Evolutionary conservation across 2,888 invertebrate species (phyloP).

Genomic region (Sylvicola cinctus): DNA sequence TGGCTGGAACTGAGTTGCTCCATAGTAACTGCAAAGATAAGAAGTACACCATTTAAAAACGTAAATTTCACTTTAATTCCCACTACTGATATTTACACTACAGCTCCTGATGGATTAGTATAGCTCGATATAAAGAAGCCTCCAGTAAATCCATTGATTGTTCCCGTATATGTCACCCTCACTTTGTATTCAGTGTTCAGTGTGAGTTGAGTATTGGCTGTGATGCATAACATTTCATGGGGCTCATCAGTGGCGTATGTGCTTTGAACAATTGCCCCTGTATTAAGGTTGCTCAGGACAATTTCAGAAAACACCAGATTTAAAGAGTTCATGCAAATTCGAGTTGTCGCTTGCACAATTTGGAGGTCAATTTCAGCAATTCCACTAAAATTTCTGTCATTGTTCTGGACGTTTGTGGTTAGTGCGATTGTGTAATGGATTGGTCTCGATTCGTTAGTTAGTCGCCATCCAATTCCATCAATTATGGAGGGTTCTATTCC

Average conservation of each 20-base stretch:
- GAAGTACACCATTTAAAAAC: background rate
- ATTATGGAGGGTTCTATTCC: background rate
- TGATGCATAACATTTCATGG: background rate
- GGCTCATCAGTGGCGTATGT: too few species aligned
- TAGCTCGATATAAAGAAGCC: background rate
- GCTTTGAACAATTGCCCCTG: too few species aligned
- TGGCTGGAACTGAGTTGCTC: constrained; percentile 47
- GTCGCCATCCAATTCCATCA: background rate
- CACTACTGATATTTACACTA: too few species aligned
- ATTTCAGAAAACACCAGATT: background rate
- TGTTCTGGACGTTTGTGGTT: background rate
- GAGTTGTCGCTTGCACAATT: background rate
- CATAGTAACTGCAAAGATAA: constrained; percentile 21
- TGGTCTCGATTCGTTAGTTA: background rate
- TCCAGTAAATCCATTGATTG: background rate
- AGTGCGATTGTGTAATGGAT: background rate
- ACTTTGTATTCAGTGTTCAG: background rate
- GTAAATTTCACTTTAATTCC: too few species aligned
- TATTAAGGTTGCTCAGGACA: too few species aligned
- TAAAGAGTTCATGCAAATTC: background rate
- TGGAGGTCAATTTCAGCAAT: background rate
- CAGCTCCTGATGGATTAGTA: background rate
- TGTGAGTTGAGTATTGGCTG: background rate
- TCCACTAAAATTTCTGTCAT: background rate
- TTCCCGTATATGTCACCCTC: background rate